Base-by-base conservation (phyloP, 1,140 invertebrate species). In the Ceratosolen fusciceps region DNA sequence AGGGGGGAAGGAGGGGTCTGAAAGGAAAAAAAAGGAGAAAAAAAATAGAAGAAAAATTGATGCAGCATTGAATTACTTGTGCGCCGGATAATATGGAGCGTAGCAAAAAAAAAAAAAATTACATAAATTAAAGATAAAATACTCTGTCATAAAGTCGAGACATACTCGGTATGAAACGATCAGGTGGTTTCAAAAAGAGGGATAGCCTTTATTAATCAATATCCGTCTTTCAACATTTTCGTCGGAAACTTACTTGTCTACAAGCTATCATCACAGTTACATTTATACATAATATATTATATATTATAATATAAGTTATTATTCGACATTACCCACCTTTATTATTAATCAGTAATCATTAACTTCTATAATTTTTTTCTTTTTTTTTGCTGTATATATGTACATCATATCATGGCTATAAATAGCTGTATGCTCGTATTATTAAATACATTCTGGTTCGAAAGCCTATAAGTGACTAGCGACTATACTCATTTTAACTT, bases 251-350 rank as follows among this genome's bases (percentile, higher is more conserved):
- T 87, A 88, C 80, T 84, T 77, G 81, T 83, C 84, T 89, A 88
- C 85, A 84, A 77, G 75, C 87, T 89, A 90, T 87, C 86, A 90
- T 90, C 89, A 90, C 89, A 90, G 89, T 89, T 90, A 90, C 85
- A 89, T 85, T 87, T 84, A 88, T 85, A 84, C 86, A 81, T 81
- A 80, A 72, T 80, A 77, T 81, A 81, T 80, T 77, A 80, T 80
- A 75, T 80, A 74, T 75, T 52, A 74, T 75, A 39, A 84, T 82
- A 83, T 84, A 82, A 85, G 83, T 83, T 84, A 83, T 82, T 83
- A 83, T 60, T 83, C 76, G 76, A 80, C 62, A 80, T 75, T 73
- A 26, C 78, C 81, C 70, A 68, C 82, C 74, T 80, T n/a, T n/a
- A n/a, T n/a, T 84, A 82, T 82, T 85, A 73, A 81, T 77, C 73